Conservation (phyloP, 2,113 vertebrate genomes). For the Polypterus senegalus region DNA sequence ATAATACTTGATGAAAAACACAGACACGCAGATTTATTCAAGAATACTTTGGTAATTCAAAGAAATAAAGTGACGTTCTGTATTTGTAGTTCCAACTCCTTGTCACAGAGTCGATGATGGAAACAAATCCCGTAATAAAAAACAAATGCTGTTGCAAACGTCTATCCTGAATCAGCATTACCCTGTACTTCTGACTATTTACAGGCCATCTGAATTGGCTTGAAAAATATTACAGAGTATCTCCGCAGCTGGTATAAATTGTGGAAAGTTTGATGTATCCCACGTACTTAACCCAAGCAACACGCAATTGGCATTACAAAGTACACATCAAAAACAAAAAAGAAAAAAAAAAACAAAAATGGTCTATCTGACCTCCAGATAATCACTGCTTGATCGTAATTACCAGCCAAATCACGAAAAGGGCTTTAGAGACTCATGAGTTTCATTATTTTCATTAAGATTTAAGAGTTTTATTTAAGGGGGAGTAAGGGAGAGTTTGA, state of each 20-base stretch:
- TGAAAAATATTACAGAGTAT: slow-evolving; percentile 9
- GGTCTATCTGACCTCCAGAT: slow-evolving; percentile 3
- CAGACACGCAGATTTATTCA: no score
- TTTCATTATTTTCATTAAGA: background rate
- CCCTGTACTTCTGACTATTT: slow-evolving; percentile 18
- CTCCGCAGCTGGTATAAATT: slow-evolving; percentile 40
- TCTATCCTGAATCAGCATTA: slow-evolving; percentile 41
- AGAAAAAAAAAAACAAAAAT: background rate
- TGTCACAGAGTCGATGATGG: slow-evolving; percentile 1
- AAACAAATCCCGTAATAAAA: slow-evolving; percentile 26
- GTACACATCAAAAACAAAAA: slow-evolving; percentile 24
- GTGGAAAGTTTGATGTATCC: slow-evolving; percentile 27
- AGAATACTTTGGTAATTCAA: no score
- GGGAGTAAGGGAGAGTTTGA: no score
- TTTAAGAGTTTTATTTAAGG: no score
- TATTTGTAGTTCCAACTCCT: no score
- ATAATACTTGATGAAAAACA: no score
- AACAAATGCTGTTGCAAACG: slow-evolving; percentile 46
- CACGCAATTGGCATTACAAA: slow-evolving; percentile 19
- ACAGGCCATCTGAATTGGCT: slow-evolving; percentile 8
- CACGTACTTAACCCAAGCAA: slow-evolving; percentile 26
- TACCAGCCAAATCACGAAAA: background rate
- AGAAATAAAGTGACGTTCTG: no score
- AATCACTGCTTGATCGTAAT: slow-evolving; percentile 9
- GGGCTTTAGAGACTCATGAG: background rate